A percentile compares a stretch with the other conserved stretches of the same genome.
phyloP scores from a whole-genome alignment of 2,888 invertebrate species.

The Lepidonotus clava region DNA sequence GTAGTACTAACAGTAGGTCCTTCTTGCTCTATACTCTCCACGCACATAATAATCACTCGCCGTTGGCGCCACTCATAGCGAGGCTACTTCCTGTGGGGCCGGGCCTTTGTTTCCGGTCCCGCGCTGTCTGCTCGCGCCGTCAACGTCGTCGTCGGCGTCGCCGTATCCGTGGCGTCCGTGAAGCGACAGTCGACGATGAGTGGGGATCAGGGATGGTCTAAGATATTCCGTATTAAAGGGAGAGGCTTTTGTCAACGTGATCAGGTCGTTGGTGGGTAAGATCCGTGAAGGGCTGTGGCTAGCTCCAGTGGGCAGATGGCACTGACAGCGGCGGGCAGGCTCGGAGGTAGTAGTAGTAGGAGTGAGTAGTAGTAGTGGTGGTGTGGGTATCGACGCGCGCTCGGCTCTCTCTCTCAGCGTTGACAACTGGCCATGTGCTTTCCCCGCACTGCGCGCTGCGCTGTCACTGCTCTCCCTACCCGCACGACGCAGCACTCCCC shows the following conservation, averaged over 20 bases:
- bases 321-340: not conserved
- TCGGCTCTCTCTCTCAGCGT: not conserved
- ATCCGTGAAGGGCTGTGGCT: too few relatives aligned
- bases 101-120: not conserved
- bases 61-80: not conserved
- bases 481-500: not conserved
- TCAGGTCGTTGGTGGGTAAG: too few relatives aligned
- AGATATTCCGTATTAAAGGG: too few relatives aligned
- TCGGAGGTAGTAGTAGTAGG: not conserved
- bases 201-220: too few relatives aligned
- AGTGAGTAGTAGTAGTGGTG: not conserved
- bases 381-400: not conserved
- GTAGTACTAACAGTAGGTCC: too few relatives aligned
- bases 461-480: not conserved
- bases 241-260: too few relatives aligned
- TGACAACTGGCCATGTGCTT: slow-evolving; percentile 23
- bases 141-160: too few relatives aligned
- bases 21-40: too few relatives aligned
- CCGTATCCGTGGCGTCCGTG: too few relatives aligned
- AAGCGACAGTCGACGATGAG: too few relatives aligned
- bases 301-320: not conserved
- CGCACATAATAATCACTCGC: not conserved
- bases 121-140: too few relatives aligned
- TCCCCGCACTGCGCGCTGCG: not conserved
- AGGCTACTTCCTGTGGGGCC: slow-evolving; percentile 5